Conservation (phyloP, 2,888 invertebrate species). For the Drosophila stalkeri region DNA sequence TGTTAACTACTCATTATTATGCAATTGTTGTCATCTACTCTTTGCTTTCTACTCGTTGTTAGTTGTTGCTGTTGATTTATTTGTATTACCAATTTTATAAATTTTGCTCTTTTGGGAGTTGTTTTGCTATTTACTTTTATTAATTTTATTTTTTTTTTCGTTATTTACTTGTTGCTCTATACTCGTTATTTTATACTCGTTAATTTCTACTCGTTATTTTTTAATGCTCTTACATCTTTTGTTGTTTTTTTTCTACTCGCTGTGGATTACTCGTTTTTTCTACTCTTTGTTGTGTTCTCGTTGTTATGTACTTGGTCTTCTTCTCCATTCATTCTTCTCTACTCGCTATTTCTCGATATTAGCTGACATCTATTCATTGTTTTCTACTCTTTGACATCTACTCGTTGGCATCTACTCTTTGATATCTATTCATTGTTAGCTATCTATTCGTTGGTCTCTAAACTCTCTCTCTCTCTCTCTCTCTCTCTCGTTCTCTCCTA, state of each 20-base stretch:
- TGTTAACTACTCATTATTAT: neutral
- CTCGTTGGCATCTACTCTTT: neutral
- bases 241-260: neutral
- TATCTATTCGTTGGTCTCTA: neutral
- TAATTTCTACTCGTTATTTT: no score
- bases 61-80: no score
- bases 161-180: neutral
- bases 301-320: neutral
- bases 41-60: no score
- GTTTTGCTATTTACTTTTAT: no score
- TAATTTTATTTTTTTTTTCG: no score
- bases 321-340: neutral
- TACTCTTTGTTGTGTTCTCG: neutral
- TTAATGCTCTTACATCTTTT: no score
- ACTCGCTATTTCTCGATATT: no score
- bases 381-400: neutral
- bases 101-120: no score
- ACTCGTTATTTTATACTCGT: neutral
- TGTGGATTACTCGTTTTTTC: neutral
- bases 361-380: neutral
- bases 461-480: no score
- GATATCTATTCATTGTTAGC: neutral
- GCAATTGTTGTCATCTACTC: neutral
- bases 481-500: no score
- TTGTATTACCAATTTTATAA: no score